phyloP scores from a whole-genome alignment of 2,797 vertebrate genomes.

The Dendrocincla tyrannina region DNA sequence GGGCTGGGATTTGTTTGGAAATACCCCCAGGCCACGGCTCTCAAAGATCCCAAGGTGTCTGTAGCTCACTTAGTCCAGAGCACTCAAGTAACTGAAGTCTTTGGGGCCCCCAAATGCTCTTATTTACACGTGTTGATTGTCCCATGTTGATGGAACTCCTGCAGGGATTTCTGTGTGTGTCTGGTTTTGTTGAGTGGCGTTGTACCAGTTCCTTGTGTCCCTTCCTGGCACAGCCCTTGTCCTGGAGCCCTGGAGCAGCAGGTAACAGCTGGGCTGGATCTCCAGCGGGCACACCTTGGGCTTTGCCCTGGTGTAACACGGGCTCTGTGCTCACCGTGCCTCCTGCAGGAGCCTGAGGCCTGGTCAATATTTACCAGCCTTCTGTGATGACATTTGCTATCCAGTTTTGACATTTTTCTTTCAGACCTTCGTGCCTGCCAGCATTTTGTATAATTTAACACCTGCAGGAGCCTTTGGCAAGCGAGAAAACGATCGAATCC shows the following conservation, averaged over 20 bases:
- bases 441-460: neutral
- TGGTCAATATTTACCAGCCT: neutral
- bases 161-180: neutral
- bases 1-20: neutral
- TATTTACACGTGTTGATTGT: neutral
- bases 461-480: neutral
- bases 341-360: neutral
- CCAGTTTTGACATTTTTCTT: neutral
- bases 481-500: neutral
- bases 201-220: neutral
- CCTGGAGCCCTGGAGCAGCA: neutral
- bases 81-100: accelerated
- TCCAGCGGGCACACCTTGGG: neutral
- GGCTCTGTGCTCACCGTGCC: neutral
- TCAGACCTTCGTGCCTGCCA: neutral
- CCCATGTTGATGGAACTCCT: neutral
- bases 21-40: accelerated
- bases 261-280: neutral
- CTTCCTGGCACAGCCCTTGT: neutral
- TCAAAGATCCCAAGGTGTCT: neutral
- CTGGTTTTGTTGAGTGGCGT: neutral
- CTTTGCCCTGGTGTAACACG: neutral
- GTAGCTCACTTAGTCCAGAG: neutral
- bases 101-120: neutral
- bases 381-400: neutral